Evolutionary conservation across 2,113 vertebrate species (phyloP).

Genomic region (Cebus imitator): DNA sequence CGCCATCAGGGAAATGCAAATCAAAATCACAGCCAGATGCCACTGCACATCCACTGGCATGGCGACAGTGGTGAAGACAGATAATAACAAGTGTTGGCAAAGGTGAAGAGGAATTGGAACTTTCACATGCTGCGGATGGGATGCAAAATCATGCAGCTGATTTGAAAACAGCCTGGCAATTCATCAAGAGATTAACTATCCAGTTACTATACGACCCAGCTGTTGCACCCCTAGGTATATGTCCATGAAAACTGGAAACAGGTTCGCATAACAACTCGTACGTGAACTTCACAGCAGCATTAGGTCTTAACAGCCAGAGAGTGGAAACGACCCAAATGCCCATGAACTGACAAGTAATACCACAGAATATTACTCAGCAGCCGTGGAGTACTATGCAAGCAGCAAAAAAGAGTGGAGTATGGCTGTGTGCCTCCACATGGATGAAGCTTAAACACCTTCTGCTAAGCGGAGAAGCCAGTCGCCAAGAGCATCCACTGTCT

Average conservation of each 20-base stretch:
- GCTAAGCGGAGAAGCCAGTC: background rate
- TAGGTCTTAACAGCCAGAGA: background rate
- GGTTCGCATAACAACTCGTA: background rate
- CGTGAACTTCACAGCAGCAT: background rate
- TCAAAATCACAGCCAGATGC: fast-evolving
- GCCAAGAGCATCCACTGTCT: fast-evolving
- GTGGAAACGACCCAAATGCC: background rate
- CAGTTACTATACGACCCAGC: fast-evolving
- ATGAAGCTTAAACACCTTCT: fast-evolving
- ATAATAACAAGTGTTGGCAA: fast-evolving
- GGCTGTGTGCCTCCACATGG: fast-evolving
- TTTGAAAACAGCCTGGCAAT: background rate
- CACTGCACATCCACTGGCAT: background rate
- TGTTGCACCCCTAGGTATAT: fast-evolving
- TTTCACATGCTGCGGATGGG: fast-evolving
- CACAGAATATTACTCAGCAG: background rate
- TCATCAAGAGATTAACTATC: fast-evolving
- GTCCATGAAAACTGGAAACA: background rate
- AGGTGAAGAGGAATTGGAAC: background rate
- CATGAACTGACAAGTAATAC: background rate
- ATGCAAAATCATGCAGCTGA: no score
- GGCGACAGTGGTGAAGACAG: background rate
- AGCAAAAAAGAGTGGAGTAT: background rate
- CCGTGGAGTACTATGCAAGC: background rate
- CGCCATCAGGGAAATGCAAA: background rate